Conservation (phyloP, 2,113 vertebrate species). For the Calypte anna region DNA sequence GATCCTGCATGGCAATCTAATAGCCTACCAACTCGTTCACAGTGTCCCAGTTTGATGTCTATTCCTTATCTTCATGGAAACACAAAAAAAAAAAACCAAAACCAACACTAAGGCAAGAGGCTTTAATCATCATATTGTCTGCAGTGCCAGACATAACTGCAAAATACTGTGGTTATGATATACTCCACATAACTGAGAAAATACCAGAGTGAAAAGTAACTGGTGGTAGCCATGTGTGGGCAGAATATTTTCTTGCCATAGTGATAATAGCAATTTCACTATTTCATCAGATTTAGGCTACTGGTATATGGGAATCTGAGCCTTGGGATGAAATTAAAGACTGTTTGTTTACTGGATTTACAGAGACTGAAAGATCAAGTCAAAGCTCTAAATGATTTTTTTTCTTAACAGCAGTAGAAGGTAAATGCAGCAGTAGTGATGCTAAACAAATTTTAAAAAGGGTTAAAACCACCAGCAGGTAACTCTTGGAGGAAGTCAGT, state of each 20-base stretch:
- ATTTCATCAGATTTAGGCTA: not conserved
- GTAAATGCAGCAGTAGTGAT: not conserved
- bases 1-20: not conserved
- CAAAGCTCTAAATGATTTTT: not conserved
- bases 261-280: not conserved
- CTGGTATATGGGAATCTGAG: not conserved
- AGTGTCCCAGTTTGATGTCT: not conserved
- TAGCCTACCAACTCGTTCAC: not conserved
- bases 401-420: not conserved
- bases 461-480: not conserved
- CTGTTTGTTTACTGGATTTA: not conserved
- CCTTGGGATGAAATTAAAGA: not conserved
- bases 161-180: not conserved
- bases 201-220: not conserved
- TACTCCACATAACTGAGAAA: not conserved
- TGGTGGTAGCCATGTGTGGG: not conserved
- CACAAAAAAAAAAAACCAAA: not conserved
- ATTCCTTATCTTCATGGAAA: not conserved
- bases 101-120: not conserved
- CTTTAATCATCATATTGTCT: not conserved
- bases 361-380: not conserved
- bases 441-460: not conserved
- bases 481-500: not conserved
- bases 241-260: not conserved
- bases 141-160: not conserved